phyloP scores from a whole-genome alignment of 2,113 vertebrate genomes.

The Riparia riparia region DNA sequence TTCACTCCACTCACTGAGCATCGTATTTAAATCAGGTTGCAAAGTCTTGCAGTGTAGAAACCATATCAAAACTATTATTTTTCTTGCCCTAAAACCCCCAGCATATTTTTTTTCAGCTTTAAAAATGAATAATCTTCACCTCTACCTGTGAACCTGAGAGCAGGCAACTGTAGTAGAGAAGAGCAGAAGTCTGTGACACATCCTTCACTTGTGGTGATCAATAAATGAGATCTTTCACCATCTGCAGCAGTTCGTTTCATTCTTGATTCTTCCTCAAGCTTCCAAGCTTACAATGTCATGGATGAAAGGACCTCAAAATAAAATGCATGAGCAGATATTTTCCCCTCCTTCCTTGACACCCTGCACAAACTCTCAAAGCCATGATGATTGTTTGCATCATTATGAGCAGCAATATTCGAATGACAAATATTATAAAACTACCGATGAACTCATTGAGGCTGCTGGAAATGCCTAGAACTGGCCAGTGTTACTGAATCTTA shows the following conservation, averaged over 20 bases:
- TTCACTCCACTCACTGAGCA: background rate
- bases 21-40: background rate
- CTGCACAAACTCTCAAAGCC: background rate
- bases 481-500: background rate
- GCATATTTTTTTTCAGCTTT: background rate
- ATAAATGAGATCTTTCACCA: background rate
- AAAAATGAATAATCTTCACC: background rate
- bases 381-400: fast-evolving
- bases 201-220: background rate
- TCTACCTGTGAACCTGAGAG: background rate
- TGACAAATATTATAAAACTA: background rate
- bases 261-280: background rate
- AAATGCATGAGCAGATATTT: background rate
- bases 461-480: background rate
- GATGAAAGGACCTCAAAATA: background rate
- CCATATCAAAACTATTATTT: background rate
- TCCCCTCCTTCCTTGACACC: background rate
- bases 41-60: background rate
- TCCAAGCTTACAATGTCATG: background rate
- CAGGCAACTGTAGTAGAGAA: background rate
- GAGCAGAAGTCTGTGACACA: background rate
- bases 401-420: background rate
- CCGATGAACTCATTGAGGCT: background rate
- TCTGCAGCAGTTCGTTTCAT: background rate
- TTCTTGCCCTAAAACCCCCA: background rate